Conservation (phyloP, 2,113 vertebrate genomes). For the Rhinolophus sinicus region DNA sequence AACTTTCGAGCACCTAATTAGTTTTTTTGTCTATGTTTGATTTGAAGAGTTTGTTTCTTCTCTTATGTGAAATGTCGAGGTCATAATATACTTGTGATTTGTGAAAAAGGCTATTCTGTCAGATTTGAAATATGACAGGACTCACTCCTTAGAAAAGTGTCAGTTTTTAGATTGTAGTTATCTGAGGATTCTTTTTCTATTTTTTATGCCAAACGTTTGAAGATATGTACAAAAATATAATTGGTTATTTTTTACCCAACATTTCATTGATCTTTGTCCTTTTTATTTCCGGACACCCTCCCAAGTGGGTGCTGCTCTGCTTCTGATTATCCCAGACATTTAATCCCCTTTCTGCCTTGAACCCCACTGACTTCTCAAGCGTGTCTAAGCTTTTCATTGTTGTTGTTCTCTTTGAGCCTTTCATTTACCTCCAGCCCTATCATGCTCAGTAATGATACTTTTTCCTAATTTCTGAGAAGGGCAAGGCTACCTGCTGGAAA, state of each 20-base stretch:
- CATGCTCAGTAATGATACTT: not conserved
- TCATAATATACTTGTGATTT: constrained; percentile 56
- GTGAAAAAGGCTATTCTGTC: constrained; percentile 71
- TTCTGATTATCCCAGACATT: not conserved
- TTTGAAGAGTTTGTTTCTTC: not conserved
- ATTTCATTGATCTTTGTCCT: not conserved
- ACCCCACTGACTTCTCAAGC: not conserved
- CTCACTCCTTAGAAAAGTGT: constrained; percentile 58
- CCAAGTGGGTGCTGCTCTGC: not conserved
- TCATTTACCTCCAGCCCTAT: not conserved
- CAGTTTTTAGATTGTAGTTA: not conserved
- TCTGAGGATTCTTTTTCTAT: constrained; percentile 10
- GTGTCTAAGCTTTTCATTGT: not conserved
- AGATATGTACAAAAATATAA: not conserved
- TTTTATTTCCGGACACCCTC: not conserved
- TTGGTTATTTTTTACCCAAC: not conserved
- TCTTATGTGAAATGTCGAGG: not conserved
- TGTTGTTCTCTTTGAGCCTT: not conserved
- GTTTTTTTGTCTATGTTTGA: constrained; percentile 34
- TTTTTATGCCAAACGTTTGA: not conserved
- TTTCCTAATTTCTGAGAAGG: not conserved
- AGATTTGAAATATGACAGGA: constrained; percentile 44
- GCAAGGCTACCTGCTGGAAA: not conserved
- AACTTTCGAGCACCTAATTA: constrained; percentile 57
- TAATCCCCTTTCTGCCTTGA: not conserved